Conservation (phyloP, 2,888 invertebrate species). For the Nysson spinosus region DNA sequence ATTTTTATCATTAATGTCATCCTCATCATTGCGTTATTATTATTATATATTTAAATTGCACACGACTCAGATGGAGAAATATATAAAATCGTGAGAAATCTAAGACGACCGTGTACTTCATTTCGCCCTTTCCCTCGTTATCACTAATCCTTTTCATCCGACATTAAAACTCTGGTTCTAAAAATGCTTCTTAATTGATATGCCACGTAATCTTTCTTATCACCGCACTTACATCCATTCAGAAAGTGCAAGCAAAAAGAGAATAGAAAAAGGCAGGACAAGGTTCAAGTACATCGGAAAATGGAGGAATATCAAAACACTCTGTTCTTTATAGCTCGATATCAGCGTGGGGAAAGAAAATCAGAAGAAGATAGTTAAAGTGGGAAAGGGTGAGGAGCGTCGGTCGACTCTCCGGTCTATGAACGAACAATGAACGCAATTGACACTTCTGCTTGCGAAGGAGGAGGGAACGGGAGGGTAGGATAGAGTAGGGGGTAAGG, state of each 20-base stretch:
- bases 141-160: background rate
- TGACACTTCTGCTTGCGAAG: conserved; percentile 50
- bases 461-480: background rate
- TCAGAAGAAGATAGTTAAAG: background rate
- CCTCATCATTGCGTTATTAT: conserved; percentile 58
- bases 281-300: background rate
- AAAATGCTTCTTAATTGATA: too few species aligned
- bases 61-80: conserved; percentile 66
- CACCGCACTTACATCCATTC: too few species aligned
- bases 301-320: background rate
- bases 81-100: conserved; percentile 66
- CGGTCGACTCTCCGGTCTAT: conserved; percentile 40
- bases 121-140: background rate
- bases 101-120: conserved; percentile 17
- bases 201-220: too few species aligned
- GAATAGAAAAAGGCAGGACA: too few species aligned
- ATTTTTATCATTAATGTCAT: conserved; percentile 48
- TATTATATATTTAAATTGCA: conserved; percentile 72
- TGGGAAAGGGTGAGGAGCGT: conserved; percentile 22
- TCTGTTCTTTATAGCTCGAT: background rate
- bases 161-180: too few species aligned
- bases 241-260: too few species aligned
- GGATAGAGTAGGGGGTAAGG: background rate
- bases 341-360: background rate
- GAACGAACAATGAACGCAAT: conserved; percentile 59